Conservation (phyloP, 1,140 invertebrate species). For the Scaptomyza pallida region DNA sequence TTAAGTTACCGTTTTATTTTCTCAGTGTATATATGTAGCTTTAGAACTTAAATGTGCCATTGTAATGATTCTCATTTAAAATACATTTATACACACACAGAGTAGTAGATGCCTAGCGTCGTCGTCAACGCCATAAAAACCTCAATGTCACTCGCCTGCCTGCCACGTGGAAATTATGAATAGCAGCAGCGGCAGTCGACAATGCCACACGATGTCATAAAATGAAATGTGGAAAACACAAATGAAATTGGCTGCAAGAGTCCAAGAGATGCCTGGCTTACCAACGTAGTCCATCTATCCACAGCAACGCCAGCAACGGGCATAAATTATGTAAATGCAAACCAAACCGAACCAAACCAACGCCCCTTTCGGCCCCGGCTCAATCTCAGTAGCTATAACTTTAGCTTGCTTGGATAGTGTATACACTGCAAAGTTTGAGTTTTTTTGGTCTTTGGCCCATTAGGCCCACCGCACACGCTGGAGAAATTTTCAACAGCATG, state of each 20-base stretch:
- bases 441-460: constrained; percentile 49
- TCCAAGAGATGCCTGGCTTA: constrained; percentile 13
- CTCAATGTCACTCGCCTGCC: constrained; percentile 62
- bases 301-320: constrained; percentile 9
- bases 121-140: constrained; percentile 38
- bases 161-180: constrained; percentile 71
- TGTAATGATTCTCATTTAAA: constrained; percentile 63
- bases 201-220: constrained; percentile 66
- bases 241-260: constrained; percentile 52
- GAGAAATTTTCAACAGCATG: constrained; percentile 72
- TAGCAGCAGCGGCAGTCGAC: constrained; percentile 34
- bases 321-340: constrained; percentile 78
- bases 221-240: constrained; percentile 65
- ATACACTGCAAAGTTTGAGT: constrained; percentile 18
- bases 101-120: constrained; percentile 13
- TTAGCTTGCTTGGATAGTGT: constrained; percentile 44
- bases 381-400: constrained; percentile 25
- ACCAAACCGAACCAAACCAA: constrained; percentile 5
- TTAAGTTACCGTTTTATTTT: neutral
- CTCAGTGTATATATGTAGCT: neutral
- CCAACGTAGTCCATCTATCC: neutral
- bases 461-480: constrained; percentile 69
- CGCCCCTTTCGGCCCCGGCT: neutral
- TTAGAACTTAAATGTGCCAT: constrained; percentile 31
- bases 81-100: constrained; percentile 1